Base-by-base conservation (phyloP, 64 coral and sea anemone genomes). In the Stichodactyla helianthus region DNA sequence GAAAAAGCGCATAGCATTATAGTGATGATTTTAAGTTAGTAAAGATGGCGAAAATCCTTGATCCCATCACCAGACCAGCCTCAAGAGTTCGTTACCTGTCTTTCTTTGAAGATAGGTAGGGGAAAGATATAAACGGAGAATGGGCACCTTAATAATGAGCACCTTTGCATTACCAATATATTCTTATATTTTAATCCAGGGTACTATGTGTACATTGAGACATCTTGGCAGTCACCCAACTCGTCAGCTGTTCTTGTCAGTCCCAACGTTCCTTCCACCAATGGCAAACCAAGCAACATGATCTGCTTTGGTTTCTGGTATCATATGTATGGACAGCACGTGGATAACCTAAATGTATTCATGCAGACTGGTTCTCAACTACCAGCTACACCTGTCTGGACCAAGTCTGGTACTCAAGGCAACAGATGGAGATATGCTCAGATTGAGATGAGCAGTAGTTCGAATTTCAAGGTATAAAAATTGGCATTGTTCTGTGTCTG, bases 241-340 rank as follows among this genome's bases (percentile, higher is more conserved):
- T 85, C 92, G n/a, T 93, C 90, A 3, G 97, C 97, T 13, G 55
- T 92, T 9, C 64, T 99, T 4, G 18, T 81, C 14, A 95, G 89
- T 88, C 74, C 88, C n/a, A 35, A 27, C 17, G 89, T 97, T 17
- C 92, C 92, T 14, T 13, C 89, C 12, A 94, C 95, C 13, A 62
- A n/a, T 5, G 79, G 82, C 52, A 88, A 90, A 57, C 91, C 88
- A 11, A 35, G 55, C 25, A 74, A 79, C 23, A 94, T 88, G 59
- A 91, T 91, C 10, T 99, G 97, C 60, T 89, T 99, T 5, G 85
- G 86, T 52, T 99, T 99, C 82, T 99, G 97, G 97, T 99, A 99
- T 70, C 97, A 99, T 68, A 99, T 99, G 97, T 84, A 95, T 80
- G 97, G 97, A 12, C 82, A 90, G 10, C 97, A 99, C 82, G 97